Base-by-base conservation (phyloP, 2,113 vertebrate species). In the Leptobrachium leishanense region DNA sequence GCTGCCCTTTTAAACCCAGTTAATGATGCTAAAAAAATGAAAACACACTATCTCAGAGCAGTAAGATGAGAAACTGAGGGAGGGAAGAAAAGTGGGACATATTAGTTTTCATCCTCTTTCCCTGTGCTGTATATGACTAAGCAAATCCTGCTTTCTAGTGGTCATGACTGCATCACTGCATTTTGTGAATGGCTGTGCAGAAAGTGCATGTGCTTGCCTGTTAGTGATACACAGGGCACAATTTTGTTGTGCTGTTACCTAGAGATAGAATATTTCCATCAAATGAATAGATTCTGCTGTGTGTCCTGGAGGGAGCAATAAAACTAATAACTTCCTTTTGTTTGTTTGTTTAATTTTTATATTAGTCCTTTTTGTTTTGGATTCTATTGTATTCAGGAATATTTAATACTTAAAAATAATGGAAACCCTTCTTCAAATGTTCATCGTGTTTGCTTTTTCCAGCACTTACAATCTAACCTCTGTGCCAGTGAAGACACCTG, bases 401-500 rank as follows among this genome's bases (percentile, higher is more conserved):
- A n/a, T 13, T 59, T 1, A 20, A 31, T 31, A 31, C 20, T 31
- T 31, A 31, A 31, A 31, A 31, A 31, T 40, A 40, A 50, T 2
- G 57, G 20, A 59, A 15, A 5, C 15, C 12, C 55, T 8, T 43
- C 54, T 43, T 59, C 20, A 41, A 41, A 72, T 72, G 41, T 66
- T 13, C 55, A 74, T 11, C 46, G 46, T 42, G 54, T 75, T 75
- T 67, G 20, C 20, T 9, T 67, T 31, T 75, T 54, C 46, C 41
- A 74, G 53, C 43, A 43, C 43, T 65, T 41, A 77, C 54, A 79
- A 42, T 54, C 5, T 41, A 40, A 12, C 43, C 57, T 78, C 68
- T 72, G 68, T 13, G 55, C 57, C 20, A 43, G 31, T 54, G 59
- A 20, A 72, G 57, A 79, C 68, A 79, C 76, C 76, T 79, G 76